Percentiles rank a stretch among this genome's conserved stretches.
Evolutionary conservation across 2,797 vertebrate genomes (phyloP).

Genomic region (Spondyliosoma cantharus): DNA sequence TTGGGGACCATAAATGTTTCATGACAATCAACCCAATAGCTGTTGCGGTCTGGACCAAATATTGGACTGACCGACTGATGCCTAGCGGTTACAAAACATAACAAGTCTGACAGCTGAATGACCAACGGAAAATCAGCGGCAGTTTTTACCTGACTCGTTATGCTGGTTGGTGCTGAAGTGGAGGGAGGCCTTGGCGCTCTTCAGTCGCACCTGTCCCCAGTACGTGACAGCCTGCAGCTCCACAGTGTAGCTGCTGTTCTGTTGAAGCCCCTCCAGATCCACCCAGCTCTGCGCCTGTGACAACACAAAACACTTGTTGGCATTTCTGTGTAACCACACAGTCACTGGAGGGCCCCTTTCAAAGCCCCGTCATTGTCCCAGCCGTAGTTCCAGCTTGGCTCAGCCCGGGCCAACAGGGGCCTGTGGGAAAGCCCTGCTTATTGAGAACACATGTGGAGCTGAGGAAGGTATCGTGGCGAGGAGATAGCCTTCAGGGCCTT

Average conservation of each 20-base stretch:
- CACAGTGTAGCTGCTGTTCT: slow-evolving; percentile 89
- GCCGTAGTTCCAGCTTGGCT: slow-evolving; percentile 44
- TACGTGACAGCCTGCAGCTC: slow-evolving; percentile 93
- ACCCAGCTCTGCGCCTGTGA: slow-evolving; percentile 88
- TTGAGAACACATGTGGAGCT: slow-evolving; percentile 82
- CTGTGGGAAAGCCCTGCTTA: slow-evolving; percentile 74
- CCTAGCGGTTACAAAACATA: background rate
- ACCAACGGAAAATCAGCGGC: background rate
- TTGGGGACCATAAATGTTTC: background rate
- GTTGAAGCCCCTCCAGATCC: slow-evolving; percentile 89
- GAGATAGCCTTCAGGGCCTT: slow-evolving; percentile 74
- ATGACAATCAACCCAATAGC: too few relatives aligned
- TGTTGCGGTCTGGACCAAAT: background rate
- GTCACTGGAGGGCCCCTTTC: slow-evolving; percentile 67
- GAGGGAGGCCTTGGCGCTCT: slow-evolving; percentile 91
- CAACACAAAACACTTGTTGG: slow-evolving; percentile 60
- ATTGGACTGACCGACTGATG: background rate
- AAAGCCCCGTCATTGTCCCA: slow-evolving; percentile 53
- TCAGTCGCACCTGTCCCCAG: slow-evolving; percentile 94
- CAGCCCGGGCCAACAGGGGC: slow-evolving; percentile 41
- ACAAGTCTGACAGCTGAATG: slow-evolving; percentile 11
- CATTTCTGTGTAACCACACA: slow-evolving; percentile 53
- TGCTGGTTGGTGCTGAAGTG: slow-evolving; percentile 86
- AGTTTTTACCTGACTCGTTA: slow-evolving; percentile 82
- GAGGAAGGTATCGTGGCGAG: slow-evolving; percentile 66